These are phyloP conservation scores for Urophycis tenuis DNA, from an alignment of 2,797 vertebrate species.

Conservation along the genomic window DNA sequence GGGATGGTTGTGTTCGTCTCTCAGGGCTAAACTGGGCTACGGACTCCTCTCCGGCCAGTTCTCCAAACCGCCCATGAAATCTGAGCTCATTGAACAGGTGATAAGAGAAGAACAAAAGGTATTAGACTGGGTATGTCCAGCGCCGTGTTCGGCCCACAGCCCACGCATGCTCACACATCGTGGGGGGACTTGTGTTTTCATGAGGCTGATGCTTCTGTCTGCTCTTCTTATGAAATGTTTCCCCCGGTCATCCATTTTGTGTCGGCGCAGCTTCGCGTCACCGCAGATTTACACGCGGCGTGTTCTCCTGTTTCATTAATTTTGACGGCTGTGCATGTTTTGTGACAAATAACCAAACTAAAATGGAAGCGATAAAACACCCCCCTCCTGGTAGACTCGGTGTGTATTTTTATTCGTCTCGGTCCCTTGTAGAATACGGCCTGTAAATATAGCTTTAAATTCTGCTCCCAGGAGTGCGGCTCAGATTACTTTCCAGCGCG, in stretches of 20 bases:
- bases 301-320: too few relatives aligned
- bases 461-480: background rate
- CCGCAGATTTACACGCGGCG: too few relatives aligned
- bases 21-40: conserved; percentile 94
- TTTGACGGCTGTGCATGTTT: conserved; percentile 11
- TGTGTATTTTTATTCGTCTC: background rate
- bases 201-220: background rate
- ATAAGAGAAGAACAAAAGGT: conserved; percentile 99
- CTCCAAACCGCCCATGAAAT: conserved; percentile 95
- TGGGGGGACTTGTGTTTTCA: conserved; percentile 11
- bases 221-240: background rate
- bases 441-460: background rate
- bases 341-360: conserved; percentile 2
- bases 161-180: conserved; percentile 37
- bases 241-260: too few relatives aligned
- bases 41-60: conserved; percentile 95
- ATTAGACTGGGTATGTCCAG: conserved; percentile 74
- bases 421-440: background rate
- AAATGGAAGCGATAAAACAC: background rate
- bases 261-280: too few relatives aligned
- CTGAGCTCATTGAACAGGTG: conserved; percentile 99
- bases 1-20: background rate
- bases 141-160: conserved; percentile 49
- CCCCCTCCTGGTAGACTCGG: background rate
- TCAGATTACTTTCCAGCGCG: background rate